phyloP scores from a whole-genome alignment of 2,797 vertebrate species.

The Poecilia velifera region DNA sequence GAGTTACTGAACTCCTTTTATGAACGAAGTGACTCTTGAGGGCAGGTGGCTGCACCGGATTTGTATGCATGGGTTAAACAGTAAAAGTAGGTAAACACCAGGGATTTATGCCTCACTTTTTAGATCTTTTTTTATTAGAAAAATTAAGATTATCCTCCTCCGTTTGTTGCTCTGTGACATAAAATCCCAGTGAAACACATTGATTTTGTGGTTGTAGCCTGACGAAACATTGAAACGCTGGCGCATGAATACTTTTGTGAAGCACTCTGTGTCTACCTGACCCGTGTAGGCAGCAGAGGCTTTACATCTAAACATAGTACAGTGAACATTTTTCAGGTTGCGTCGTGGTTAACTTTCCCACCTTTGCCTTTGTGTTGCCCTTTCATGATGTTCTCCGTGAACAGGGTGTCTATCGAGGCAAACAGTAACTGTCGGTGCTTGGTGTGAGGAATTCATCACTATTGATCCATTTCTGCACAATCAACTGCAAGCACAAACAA shows the following conservation, averaged over 20 bases:
- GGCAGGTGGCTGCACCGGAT: background rate
- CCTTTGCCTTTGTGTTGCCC: slow-evolving; percentile 78
- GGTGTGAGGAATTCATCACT: slow-evolving; percentile 58
- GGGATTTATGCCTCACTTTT: background rate
- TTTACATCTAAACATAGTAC: background rate
- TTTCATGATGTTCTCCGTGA: slow-evolving; percentile 63
- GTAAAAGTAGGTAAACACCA: background rate
- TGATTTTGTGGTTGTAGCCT: too few species aligned
- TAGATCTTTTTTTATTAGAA: background rate
- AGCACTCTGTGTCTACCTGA: too few species aligned
- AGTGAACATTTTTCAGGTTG: background rate
- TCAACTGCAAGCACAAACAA: slow-evolving; percentile 54
- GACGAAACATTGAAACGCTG: too few species aligned
- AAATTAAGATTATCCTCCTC: background rate
- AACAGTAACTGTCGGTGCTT: slow-evolving; percentile 66
- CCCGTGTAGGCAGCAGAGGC: background rate
- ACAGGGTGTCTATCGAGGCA: slow-evolving; percentile 74
- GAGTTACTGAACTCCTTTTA: background rate
- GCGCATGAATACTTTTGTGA: too few species aligned
- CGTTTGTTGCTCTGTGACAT: too few species aligned
- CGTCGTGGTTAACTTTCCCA: background rate
- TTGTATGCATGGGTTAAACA: background rate
- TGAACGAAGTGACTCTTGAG: background rate
- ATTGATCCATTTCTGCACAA: slow-evolving; percentile 54
- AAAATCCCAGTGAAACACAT: too few species aligned